Evolutionary conservation across 1,140 invertebrate genomes (phyloP).

Genomic region (Yoshiicerus persimilis): DNA sequence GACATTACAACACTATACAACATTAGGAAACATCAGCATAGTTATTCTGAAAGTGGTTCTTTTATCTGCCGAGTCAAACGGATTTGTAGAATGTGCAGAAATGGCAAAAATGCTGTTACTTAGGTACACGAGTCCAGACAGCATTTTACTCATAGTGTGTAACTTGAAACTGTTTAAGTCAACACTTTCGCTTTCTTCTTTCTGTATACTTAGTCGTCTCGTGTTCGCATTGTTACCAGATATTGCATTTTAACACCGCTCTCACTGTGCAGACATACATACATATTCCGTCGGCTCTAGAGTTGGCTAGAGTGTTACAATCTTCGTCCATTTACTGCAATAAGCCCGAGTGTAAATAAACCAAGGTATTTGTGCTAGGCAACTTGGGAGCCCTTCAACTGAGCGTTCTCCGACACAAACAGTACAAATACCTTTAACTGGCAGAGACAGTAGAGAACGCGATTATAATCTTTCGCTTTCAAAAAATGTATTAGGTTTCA

Average conservation of each 20-base stretch:
- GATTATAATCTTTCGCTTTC: background rate
- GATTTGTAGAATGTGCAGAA: background rate
- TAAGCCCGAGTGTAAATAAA: background rate
- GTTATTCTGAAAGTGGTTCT: background rate
- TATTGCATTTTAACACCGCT: background rate
- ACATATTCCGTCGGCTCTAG: background rate
- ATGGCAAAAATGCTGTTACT: background rate
- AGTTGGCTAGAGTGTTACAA: background rate
- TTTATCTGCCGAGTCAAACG: background rate
- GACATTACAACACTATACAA: background rate
- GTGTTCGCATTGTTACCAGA: background rate
- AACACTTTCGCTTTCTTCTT: background rate
- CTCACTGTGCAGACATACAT: background rate
- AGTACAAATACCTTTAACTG: too few species aligned
- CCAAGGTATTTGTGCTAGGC: background rate
- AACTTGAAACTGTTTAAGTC: background rate
- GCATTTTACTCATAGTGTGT: background rate
- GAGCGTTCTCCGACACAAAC: background rate
- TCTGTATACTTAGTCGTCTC: background rate
- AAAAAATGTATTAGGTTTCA: too few species aligned
- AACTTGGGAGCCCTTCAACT: background rate
- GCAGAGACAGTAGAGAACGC: too few species aligned
- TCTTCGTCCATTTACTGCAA: background rate
- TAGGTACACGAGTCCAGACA: background rate
- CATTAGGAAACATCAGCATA: background rate